phyloP scores from a whole-genome alignment of 53 echinoderm and acorn worm genomes.

The Actinopyga echinites region DNA sequence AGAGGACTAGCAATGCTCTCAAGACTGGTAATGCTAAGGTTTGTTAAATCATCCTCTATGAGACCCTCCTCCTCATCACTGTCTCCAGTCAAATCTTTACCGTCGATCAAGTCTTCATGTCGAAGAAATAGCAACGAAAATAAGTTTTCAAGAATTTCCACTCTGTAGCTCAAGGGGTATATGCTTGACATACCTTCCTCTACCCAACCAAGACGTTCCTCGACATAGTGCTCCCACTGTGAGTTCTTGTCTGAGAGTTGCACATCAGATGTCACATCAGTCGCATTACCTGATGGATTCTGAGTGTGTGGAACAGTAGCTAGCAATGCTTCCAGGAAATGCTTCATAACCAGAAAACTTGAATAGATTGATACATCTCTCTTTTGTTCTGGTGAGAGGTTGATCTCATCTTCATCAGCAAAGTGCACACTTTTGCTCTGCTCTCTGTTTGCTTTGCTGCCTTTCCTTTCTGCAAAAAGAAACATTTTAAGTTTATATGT shows the following conservation, averaged over 20 bases:
- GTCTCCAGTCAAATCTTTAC: constrained; percentile 43
- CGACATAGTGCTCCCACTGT: constrained; percentile 47
- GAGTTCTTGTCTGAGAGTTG: background rate
- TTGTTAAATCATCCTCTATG: constrained; percentile 77
- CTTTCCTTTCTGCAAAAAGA: no score
- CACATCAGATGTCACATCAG: background rate
- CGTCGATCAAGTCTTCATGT: constrained; percentile 53
- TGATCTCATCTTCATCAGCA: constrained; percentile 52
- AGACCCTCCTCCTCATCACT: constrained; percentile 88
- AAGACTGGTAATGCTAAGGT: constrained; percentile 74
- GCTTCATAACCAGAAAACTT: constrained; percentile 71
- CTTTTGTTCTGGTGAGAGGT: constrained; percentile 56
- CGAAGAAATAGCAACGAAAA: constrained; percentile 88
- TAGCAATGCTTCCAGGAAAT: constrained; percentile 59
- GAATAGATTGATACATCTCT: constrained; percentile 78
- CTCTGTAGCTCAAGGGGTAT: constrained; percentile 81
- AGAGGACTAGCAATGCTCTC: constrained; percentile 63
- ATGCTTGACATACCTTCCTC: constrained; percentile 59
- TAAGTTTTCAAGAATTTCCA: constrained; percentile 86
- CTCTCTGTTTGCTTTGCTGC: background rate
- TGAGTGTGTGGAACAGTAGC: background rate
- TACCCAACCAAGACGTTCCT: constrained; percentile 50
- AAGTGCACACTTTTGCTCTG: constrained; percentile 74
- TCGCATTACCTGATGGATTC: background rate
- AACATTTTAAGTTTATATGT: no score